A percentile compares a stretch with the other conserved stretches of the same genome.
Evolutionary conservation across 37 sponge, comb jelly and placozoan genomes (phyloP).

Genomic region (Beroe forskalii): DNA sequence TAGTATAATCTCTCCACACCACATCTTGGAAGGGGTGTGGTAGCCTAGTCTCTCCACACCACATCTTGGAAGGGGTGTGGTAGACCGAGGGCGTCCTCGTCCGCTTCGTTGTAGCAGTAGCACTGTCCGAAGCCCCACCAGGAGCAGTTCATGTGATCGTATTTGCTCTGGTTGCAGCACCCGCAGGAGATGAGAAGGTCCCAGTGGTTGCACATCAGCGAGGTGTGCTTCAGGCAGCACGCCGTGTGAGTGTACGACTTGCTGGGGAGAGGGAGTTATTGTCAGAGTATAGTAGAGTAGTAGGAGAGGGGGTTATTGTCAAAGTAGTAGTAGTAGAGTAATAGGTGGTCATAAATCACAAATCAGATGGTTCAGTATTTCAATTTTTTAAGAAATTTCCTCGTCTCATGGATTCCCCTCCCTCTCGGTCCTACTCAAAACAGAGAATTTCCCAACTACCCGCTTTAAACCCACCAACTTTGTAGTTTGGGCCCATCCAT

Average conservation of each 20-base stretch:
- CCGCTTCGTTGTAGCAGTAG: not conserved
- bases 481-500: not conserved
- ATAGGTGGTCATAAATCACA: too few species aligned
- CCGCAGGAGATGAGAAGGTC: constrained; percentile 2
- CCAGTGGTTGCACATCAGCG: constrained; percentile 50
- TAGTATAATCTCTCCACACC: too few species aligned
- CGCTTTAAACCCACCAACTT: too few species aligned
- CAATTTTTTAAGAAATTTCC: too few species aligned
- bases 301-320: not conserved
- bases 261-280: not conserved
- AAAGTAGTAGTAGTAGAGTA: too few species aligned
- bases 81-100: not conserved
- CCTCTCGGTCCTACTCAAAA: too few species aligned
- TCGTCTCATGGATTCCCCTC: too few species aligned
- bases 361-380: too few species aligned
- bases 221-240: not conserved
- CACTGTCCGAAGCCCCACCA: not conserved
- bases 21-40: too few species aligned
- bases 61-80: not conserved
- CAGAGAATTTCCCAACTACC: not conserved
- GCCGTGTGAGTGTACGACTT: not conserved
- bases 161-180: not conserved
- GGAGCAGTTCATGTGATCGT: constrained; percentile 4
- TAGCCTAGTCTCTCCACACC: not conserved
- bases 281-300: not conserved